Conservation (phyloP, 2,888 invertebrate species). For the Microchrysa polita region DNA sequence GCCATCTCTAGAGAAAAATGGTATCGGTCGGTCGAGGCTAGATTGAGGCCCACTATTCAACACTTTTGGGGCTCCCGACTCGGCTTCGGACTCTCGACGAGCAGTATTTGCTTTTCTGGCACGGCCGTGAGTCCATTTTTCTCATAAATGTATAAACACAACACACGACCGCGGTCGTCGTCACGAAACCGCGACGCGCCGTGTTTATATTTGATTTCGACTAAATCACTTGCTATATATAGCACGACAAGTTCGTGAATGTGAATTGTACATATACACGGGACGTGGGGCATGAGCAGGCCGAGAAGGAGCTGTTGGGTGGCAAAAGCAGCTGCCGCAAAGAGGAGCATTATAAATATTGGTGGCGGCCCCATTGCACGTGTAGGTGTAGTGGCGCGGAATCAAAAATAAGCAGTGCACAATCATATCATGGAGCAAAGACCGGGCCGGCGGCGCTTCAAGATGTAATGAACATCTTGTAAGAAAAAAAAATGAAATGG, state of each 20-base stretch:
- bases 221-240: slow-evolving; percentile 44
- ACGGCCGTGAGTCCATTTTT: neutral
- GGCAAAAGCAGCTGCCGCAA: neutral
- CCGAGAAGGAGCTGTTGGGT: neutral
- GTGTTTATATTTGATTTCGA: slow-evolving; percentile 34
- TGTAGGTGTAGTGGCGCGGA: slow-evolving; percentile 37
- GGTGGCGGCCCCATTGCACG: slow-evolving; percentile 12
- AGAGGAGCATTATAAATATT: neutral
- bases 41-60: too few species aligned
- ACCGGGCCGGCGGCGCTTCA: slow-evolving; percentile 30
- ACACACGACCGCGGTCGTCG: slow-evolving; percentile 5
- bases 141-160: slow-evolving; percentile 27
- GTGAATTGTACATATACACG: neutral
- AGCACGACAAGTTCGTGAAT: slow-evolving; percentile 20
- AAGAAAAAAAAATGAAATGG: neutral
- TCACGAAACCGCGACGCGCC: slow-evolving; percentile 16
- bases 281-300: neutral
- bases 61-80: neutral
- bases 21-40: too few species aligned
- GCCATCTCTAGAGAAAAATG: too few species aligned
- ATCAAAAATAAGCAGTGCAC: neutral
- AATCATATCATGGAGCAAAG: slow-evolving; percentile 25
- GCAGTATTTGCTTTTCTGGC: too few species aligned
- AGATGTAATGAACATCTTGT: neutral
- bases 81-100: neutral